A percentile compares a stretch with the other conserved stretches of the same genome.
phyloP scores from a whole-genome alignment of 2,797 vertebrate genomes.

The Distichodus sexfasciatus region DNA sequence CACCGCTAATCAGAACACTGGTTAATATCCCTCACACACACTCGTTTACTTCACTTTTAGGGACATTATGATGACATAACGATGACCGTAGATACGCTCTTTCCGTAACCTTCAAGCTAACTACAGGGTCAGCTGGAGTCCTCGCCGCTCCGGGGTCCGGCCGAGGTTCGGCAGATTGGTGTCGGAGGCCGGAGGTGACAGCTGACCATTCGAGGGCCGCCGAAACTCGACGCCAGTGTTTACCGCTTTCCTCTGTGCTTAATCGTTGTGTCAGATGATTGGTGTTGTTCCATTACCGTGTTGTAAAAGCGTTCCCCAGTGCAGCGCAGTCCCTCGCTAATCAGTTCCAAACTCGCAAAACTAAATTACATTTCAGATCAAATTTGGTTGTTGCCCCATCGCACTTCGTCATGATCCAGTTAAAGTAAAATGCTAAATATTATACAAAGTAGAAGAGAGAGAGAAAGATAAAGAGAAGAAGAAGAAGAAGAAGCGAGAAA shows the following conservation, averaged over 20 bases:
- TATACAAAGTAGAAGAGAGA: slow-evolving; percentile 40
- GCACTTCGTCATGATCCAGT: slow-evolving; percentile 46
- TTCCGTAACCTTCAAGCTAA: slow-evolving; percentile 34
- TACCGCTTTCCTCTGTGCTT: slow-evolving; percentile 40
- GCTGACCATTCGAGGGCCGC: slow-evolving; percentile 19
- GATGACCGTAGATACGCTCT: not conserved
- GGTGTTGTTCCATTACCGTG: slow-evolving; percentile 54
- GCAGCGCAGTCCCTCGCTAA: slow-evolving; percentile 49
- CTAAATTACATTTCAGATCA: slow-evolving; percentile 58
- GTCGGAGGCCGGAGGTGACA: slow-evolving; percentile 23
- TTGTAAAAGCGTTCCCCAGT: slow-evolving; percentile 49
- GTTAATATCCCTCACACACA: slow-evolving; percentile 32
- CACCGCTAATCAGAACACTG: slow-evolving; percentile 42
- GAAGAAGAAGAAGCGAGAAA: too few species aligned
- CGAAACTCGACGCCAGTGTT: slow-evolving; percentile 21
- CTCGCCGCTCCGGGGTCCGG: not conserved
- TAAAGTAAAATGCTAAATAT: too few species aligned
- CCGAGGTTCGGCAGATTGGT: not conserved
- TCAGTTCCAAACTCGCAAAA: slow-evolving; percentile 54
- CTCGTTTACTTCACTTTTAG: too few species aligned
- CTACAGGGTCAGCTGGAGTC: not conserved
- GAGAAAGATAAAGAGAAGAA: too few species aligned
- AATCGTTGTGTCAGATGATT: slow-evolving; percentile 54
- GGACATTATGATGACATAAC: too few species aligned
- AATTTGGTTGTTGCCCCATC: slow-evolving; percentile 52